These are phyloP conservation scores for Percopsis transmontana DNA, from an alignment of 2,113 vertebrate species.

Conservation along the genomic window DNA sequence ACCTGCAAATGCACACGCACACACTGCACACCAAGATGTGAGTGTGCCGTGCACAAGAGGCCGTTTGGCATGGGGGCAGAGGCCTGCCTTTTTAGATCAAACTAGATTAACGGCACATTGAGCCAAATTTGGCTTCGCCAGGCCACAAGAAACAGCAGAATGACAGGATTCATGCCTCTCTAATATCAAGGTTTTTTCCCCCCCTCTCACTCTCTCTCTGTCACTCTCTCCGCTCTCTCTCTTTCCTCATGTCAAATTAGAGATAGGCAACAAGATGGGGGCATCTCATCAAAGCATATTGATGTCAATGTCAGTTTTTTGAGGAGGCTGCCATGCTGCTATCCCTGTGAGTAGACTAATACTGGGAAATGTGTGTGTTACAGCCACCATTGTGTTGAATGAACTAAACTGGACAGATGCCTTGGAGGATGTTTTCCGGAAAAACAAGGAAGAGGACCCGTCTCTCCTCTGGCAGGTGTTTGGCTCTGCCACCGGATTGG, in stretches of 20 bases:
- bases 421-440: constrained; percentile 88
- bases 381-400: constrained; percentile 93
- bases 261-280: neutral
- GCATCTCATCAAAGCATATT: constrained; percentile 25
- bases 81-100: constrained; percentile 40
- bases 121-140: constrained; percentile 36
- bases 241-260: neutral
- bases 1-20: neutral
- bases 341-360: neutral
- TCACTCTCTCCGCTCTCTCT: constrained; percentile 2
- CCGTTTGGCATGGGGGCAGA: constrained; percentile 38
- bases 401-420: constrained; percentile 95
- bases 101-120: constrained; percentile 40
- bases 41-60: constrained; percentile 40
- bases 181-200: constrained; percentile 41
- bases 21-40: neutral
- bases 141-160: constrained; percentile 36
- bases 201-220: neutral
- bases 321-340: neutral
- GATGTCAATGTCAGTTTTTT: constrained; percentile 37
- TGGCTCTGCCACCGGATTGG: constrained; percentile 92
- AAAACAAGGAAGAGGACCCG: constrained; percentile 91
- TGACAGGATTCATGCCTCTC: constrained; percentile 19
- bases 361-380: constrained; percentile 1
- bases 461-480: constrained; percentile 95